A percentile compares a stretch with the other conserved stretches of the same genome.
phyloP scores from a whole-genome alignment of 53 echinoderm and acorn worm species.

The Echinometra lucunter region DNA sequence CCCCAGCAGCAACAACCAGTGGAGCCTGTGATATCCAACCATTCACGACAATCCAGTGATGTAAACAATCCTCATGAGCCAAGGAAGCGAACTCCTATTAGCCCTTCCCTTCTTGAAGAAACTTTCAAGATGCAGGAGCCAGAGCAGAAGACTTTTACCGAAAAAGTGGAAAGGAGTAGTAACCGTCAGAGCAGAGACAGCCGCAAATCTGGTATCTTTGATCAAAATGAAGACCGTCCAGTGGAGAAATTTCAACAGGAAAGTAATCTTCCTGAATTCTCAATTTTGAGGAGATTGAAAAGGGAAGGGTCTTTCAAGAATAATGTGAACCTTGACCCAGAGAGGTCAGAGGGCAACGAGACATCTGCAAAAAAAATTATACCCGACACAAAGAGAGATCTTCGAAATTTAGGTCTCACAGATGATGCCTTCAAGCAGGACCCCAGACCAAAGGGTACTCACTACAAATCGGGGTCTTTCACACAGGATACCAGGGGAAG shows the following conservation, averaged over 20 bases:
- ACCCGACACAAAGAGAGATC: conserved; percentile 60
- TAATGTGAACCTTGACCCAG: conserved; percentile 4
- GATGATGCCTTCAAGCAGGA: conserved; percentile 32
- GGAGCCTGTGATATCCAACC: conserved; percentile 44
- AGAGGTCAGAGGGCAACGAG: conserved; percentile 59
- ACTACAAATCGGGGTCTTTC: conserved; percentile 63
- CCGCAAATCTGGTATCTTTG: conserved; percentile 53
- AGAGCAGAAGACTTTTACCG: conserved; percentile 39
- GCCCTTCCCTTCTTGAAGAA: conserved; percentile 73
- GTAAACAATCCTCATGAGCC: conserved; percentile 73
- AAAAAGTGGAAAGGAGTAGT: conserved; percentile 40
- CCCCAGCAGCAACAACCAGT: conserved; percentile 61
- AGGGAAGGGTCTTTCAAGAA: conserved; percentile 62
- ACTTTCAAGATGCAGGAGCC: conserved; percentile 70
- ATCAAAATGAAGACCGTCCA: background rate
- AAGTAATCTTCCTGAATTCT: background rate
- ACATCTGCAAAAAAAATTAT: conserved; percentile 40
- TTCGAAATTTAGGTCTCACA: conserved; percentile 28
- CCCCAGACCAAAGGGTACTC: conserved; percentile 16
- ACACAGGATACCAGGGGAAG: conserved; percentile 24
- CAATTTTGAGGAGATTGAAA: conserved; percentile 48
- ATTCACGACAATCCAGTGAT: conserved; percentile 66
- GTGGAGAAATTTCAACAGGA: background rate
- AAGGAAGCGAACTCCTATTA: conserved; percentile 80
- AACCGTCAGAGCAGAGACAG: conserved; percentile 54